Evolutionary conservation across 2,797 vertebrate species (phyloP).

Genomic region (Hyperoplus lanceolatus): DNA sequence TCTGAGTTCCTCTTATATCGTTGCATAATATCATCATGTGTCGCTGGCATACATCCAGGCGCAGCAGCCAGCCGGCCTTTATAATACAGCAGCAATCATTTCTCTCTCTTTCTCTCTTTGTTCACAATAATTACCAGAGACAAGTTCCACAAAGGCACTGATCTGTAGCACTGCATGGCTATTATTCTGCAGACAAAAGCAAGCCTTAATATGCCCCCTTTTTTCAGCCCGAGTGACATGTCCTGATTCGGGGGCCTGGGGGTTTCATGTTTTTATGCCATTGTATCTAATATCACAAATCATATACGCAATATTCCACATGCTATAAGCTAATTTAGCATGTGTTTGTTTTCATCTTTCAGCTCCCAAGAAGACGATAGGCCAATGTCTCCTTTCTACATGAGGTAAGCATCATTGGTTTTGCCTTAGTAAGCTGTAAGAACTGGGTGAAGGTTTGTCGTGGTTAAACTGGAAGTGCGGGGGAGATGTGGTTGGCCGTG

Average conservation of each 20-base stretch:
- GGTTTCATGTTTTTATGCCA: conserved; percentile 47
- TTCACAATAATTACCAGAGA: conserved; percentile 79
- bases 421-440: conserved; percentile 18
- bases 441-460: conserved; percentile 45
- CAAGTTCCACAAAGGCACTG: conserved; percentile 76
- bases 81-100: conserved; percentile 52
- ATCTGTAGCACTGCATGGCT: conserved; percentile 66
- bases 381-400: conserved; percentile 93
- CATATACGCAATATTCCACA: neutral
- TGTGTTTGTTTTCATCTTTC: conserved; percentile 73
- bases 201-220: conserved; percentile 52
- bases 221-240: conserved; percentile 62
- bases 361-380: conserved; percentile 93
- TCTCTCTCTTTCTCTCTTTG: conserved; percentile 59
- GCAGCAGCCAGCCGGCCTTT: conserved; percentile 53
- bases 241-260: conserved; percentile 16
- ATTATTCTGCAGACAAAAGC: conserved; percentile 84
- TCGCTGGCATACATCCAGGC: conserved; percentile 53
- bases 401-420: conserved; percentile 87
- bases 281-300: conserved; percentile 12
- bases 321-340: conserved; percentile 40
- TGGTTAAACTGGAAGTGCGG: conserved; percentile 60
- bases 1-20: conserved; percentile 64
- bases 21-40: conserved; percentile 77
- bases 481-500: conserved; percentile 31